Conservation (phyloP, 2,113 vertebrate genomes). For the Rhinopithecus roxellana region DNA sequence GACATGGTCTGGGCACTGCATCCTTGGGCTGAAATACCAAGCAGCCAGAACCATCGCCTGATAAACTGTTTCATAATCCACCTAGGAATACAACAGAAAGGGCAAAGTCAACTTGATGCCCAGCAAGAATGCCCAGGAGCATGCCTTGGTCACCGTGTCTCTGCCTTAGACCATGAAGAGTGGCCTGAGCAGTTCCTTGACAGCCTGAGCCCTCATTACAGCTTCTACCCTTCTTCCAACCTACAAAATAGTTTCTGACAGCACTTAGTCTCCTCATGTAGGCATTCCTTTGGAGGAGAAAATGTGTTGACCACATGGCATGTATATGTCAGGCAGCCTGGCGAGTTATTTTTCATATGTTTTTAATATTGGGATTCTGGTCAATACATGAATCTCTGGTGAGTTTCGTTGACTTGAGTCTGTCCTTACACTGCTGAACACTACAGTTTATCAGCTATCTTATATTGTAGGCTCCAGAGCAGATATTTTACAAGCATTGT, state of each 20-base stretch:
- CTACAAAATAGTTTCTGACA: not conserved
- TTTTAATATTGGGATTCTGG: not conserved
- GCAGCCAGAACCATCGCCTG: not conserved
- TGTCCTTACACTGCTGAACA: not conserved
- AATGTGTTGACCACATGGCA: not conserved
- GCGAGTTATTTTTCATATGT: not conserved
- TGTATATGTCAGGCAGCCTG: not conserved
- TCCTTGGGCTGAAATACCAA: not conserved
- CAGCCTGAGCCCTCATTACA: not conserved
- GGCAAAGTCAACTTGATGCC: not conserved
- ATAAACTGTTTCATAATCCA: too few relatives aligned
- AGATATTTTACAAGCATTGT: not conserved
- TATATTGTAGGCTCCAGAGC: not conserved
- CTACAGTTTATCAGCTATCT: not conserved
- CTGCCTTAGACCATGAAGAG: accelerated
- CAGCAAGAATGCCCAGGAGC: too few relatives aligned
- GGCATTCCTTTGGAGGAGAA: not conserved
- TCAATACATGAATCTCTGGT: not conserved
- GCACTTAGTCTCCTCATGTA: not conserved
- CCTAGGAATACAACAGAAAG: not conserved
- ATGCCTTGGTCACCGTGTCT: not conserved
- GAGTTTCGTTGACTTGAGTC: not conserved
- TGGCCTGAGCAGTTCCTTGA: not conserved
- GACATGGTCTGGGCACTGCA: too few relatives aligned
- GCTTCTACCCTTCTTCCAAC: not conserved